Evolutionary conservation across 2,888 invertebrate genomes (phyloP), one percentile per base, ranked within the genome.

Genomic region (Alcis repandata): DNA sequence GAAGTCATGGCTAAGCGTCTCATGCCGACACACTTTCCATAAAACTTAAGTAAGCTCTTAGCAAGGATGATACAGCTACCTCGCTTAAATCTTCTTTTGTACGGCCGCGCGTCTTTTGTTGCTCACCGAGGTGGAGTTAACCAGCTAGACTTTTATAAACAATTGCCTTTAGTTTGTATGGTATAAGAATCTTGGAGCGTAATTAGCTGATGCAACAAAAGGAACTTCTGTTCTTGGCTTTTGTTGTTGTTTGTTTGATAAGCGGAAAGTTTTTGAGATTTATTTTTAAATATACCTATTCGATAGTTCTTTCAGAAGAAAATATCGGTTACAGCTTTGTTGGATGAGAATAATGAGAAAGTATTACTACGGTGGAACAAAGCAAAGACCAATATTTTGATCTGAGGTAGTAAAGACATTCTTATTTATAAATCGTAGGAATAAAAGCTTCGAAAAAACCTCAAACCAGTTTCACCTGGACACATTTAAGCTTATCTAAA

Each of bases 21-120:
- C 88, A 90, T 80, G 81, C 84, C 84, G 86, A 85, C 86, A 88
- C 88, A 88, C 87, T 90, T 89, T 89, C 91, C 86, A 90, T 91
- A 90, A 90, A 67, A 89, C 87, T 90, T 89, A 89, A 91, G 89
- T 89, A 89, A 86, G 88, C 92, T 90, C 87, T 90, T 87, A 90
- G 84, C 79, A 79, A 79, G 79, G 85, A 89, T 90, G 92, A 92
- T 91, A 89, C 86, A 85, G 87, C 89, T 90, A 87, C 91, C 89
- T 88, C 79, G 84, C 85, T 84, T 85, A 88, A 91, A 92, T 91
- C 91, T 88, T 75, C 89, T 88, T 91, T 91, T 86, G 86, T 86
- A 81, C 38, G 32, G 60, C 90, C 91, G 91, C 91, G 84, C 81
- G 82, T 84, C 88, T 87, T 89, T 92, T 91, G 90, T 90, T 89